Evolutionary conservation across 1,140 invertebrate genomes (phyloP).

Genomic region (Drosophila funebris): DNA sequence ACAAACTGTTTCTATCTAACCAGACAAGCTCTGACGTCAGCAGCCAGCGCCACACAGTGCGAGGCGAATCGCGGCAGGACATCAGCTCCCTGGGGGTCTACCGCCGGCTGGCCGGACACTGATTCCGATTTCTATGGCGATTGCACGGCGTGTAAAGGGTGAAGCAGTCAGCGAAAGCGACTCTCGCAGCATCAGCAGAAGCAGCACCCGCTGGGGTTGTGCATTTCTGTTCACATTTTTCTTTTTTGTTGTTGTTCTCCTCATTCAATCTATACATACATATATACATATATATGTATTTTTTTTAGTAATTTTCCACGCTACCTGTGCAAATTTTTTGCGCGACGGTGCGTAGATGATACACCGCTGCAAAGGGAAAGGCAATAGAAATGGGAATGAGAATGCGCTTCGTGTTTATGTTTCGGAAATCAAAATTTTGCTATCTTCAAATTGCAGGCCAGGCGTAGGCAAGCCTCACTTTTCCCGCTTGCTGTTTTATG

Average conservation of each 20-base stretch:
- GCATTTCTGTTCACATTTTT: conserved; percentile 42
- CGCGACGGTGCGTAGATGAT: conserved; percentile 56
- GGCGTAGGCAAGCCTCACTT: conserved; percentile 57
- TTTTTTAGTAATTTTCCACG: conserved; percentile 77
- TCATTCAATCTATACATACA: background rate
- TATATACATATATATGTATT: conserved; percentile 9
- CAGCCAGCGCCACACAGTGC: conserved; percentile 34
- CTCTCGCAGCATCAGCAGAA: conserved; percentile 47
- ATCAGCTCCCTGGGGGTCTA: conserved; percentile 59
- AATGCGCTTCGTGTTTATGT: conserved; percentile 75
- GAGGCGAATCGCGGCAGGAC: conserved; percentile 59
- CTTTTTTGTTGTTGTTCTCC: conserved; percentile 7
- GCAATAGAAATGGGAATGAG: conserved; percentile 18
- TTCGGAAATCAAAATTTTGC: conserved; percentile 79
- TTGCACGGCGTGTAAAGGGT: conserved; percentile 68
- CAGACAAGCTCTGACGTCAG: conserved; percentile 51
- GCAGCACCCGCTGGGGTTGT: conserved; percentile 60
- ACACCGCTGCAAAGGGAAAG: conserved; percentile 8
- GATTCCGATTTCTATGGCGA: conserved; percentile 58
- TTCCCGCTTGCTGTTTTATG: conserved; percentile 76
- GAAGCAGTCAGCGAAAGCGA: conserved; percentile 53
- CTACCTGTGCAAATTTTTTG: conserved; percentile 83
- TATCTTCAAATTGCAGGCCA: conserved; percentile 76
- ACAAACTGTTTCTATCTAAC: conserved; percentile 50
- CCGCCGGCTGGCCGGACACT: conserved; percentile 37